These are phyloP conservation scores for Cryptophagus acutangulus DNA, from an alignment of 2,888 invertebrate genomes.

Conservation along the genomic window DNA sequence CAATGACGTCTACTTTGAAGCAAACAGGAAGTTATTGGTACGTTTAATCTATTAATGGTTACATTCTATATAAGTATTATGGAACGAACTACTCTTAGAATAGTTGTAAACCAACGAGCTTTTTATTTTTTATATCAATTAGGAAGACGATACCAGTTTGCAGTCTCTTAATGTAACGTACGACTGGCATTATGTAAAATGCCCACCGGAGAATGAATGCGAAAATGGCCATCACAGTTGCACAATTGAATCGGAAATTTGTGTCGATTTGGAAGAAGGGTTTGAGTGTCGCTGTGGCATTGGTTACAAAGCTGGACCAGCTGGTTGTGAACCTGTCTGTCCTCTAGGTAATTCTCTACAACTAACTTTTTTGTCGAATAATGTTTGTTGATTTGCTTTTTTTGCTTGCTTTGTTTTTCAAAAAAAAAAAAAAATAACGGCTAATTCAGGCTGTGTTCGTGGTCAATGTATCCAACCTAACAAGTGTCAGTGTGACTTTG, in stretches of 20 bases:
- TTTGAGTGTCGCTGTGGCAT: slow-evolving; percentile 81
- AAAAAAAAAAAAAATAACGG: not conserved
- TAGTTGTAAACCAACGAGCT: too few relatives aligned
- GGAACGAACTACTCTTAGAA: too few relatives aligned
- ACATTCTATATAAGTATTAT: not conserved
- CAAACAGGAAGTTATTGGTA: slow-evolving; percentile 27
- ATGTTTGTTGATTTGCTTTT: too few relatives aligned
- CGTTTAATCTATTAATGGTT: too few relatives aligned
- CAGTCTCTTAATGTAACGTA: slow-evolving; percentile 53
- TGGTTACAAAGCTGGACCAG: slow-evolving; percentile 58
- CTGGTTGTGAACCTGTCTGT: slow-evolving; percentile 73
- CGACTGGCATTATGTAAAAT: slow-evolving; percentile 82
- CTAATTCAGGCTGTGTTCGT: slow-evolving; percentile 63
- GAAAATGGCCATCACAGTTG: slow-evolving; percentile 87
- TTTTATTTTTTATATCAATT: not conserved
- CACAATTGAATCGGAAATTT: slow-evolving; percentile 79
- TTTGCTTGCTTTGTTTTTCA: slow-evolving; percentile 5
- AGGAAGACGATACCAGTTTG: slow-evolving; percentile 35
- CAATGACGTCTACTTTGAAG: slow-evolving; percentile 44
- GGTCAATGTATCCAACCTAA: slow-evolving; percentile 80
- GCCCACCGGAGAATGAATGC: slow-evolving; percentile 93
- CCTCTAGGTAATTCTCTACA: slow-evolving; percentile 62
- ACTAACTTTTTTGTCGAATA: too few relatives aligned
- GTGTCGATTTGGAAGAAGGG: slow-evolving; percentile 75
- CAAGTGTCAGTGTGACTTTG: slow-evolving; percentile 86